Evolutionary conservation across 2,888 invertebrate species (phyloP).

Genomic region (Coleophora flavipennella): DNA sequence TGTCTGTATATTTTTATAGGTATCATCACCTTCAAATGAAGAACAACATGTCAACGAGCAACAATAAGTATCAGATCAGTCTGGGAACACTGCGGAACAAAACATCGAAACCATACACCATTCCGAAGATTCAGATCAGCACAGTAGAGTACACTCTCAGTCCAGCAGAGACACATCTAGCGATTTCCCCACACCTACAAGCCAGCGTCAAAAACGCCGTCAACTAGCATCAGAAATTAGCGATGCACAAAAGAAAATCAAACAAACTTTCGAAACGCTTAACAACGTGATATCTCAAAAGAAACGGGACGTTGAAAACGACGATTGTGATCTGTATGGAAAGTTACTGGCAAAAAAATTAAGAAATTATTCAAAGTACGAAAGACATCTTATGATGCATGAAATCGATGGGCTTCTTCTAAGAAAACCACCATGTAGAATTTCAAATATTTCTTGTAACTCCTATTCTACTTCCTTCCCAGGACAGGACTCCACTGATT

Average conservation of each 20-base stretch:
- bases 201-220: background rate
- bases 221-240: constrained; percentile 1
- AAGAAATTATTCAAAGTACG: constrained; percentile 1
- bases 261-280: background rate
- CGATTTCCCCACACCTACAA: background rate
- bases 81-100: background rate
- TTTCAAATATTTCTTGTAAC: no score
- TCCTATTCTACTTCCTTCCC: no score
- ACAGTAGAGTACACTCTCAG: no score
- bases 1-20: background rate
- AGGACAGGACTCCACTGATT: no score
- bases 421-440: no score
- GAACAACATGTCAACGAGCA: background rate
- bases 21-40: background rate
- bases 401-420: constrained; percentile 5
- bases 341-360: constrained; percentile 6
- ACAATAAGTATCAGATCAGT: background rate
- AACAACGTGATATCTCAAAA: background rate
- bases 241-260: constrained; percentile 6
- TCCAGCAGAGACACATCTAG: background rate
- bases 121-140: background rate
- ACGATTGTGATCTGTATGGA: constrained; percentile 6
- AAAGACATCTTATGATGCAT: constrained; percentile 3
- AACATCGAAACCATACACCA: background rate
- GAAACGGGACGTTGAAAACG: background rate